Evolutionary conservation across 2,113 vertebrate genomes (phyloP).

Genomic region (Phyllopteryx taeniolatus): DNA sequence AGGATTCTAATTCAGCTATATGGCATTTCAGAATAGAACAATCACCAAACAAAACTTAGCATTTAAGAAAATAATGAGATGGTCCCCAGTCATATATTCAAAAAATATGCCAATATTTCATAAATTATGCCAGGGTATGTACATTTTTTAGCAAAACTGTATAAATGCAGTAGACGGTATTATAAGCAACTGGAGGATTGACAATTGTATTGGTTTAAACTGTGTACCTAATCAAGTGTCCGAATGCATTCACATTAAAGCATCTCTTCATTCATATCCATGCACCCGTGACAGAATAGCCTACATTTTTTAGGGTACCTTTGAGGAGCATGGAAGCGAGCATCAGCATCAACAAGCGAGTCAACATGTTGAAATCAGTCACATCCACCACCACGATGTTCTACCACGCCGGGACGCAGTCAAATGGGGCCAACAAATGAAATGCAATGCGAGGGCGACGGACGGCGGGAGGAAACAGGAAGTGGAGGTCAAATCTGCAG

Average conservation of each 20-base stretch:
- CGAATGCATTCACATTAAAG: not conserved
- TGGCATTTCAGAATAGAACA: too few species aligned
- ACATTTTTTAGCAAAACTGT: not conserved
- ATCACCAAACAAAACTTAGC: too few species aligned
- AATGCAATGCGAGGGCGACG: not conserved
- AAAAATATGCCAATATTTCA: too few species aligned
- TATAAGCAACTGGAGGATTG: not conserved
- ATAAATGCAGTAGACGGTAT: not conserved
- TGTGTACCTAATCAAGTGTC: not conserved
- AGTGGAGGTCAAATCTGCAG: slow-evolving; percentile 56
- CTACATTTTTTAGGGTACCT: not conserved
- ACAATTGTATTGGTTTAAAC: not conserved
- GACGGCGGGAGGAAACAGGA: slow-evolving; percentile 58
- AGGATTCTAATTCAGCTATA: too few species aligned
- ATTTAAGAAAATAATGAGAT: too few species aligned
- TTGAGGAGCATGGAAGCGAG: not conserved
- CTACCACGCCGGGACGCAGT: not conserved
- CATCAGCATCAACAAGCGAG: not conserved
- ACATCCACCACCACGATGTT: not conserved
- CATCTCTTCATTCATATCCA: not conserved
- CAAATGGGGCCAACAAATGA: not conserved
- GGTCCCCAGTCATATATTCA: too few species aligned
- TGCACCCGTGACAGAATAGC: not conserved
- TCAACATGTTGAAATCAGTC: not conserved
- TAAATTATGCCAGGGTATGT: not conserved